Conservation (phyloP, 1,140 invertebrate species). For the Brachionus koreanus region DNA sequence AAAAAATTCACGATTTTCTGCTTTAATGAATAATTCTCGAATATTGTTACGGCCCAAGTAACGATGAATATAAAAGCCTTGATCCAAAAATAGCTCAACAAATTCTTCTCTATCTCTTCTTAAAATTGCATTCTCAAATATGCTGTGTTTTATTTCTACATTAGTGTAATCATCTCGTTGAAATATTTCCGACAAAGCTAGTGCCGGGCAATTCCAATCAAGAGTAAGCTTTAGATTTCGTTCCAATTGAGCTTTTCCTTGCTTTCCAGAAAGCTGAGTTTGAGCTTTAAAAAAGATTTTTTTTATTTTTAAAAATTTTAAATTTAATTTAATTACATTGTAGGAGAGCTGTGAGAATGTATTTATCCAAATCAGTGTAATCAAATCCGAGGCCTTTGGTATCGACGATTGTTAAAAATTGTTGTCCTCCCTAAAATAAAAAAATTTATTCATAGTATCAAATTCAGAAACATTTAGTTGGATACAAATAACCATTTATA, state of each 20-base stretch:
- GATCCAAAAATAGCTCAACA: slow-evolving; percentile 58
- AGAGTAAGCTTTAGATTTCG: slow-evolving; percentile 58
- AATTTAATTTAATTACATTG: slow-evolving; percentile 53
- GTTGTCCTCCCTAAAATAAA: slow-evolving; percentile 50
- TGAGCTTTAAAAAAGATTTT: not conserved
- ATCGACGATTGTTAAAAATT: slow-evolving; percentile 57
- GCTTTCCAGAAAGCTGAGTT: slow-evolving; percentile 45
- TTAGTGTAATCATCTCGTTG: slow-evolving; percentile 52
- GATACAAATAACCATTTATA: too few species aligned
- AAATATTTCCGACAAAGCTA: slow-evolving; percentile 57
- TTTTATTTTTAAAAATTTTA: not conserved
- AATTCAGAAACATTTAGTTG: too few species aligned
- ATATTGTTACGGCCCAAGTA: slow-evolving; percentile 55
- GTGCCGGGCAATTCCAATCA: slow-evolving; percentile 59
- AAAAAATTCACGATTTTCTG: slow-evolving; percentile 58
- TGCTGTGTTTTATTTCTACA: slow-evolving; percentile 56
- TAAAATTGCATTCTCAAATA: slow-evolving; percentile 58
- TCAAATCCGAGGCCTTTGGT: slow-evolving; percentile 52
- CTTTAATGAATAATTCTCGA: slow-evolving; percentile 54
- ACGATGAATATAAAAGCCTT: slow-evolving; percentile 57
- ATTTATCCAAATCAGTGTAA: slow-evolving; percentile 57
- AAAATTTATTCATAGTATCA: not conserved
- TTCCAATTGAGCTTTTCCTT: slow-evolving; percentile 50
- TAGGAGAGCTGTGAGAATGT: slow-evolving; percentile 56
- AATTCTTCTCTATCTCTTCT: slow-evolving; percentile 58